These are phyloP conservation scores for Chrysochloris asiatica DNA, from an alignment of 2,113 vertebrate genomes.

Conservation along the genomic window DNA sequence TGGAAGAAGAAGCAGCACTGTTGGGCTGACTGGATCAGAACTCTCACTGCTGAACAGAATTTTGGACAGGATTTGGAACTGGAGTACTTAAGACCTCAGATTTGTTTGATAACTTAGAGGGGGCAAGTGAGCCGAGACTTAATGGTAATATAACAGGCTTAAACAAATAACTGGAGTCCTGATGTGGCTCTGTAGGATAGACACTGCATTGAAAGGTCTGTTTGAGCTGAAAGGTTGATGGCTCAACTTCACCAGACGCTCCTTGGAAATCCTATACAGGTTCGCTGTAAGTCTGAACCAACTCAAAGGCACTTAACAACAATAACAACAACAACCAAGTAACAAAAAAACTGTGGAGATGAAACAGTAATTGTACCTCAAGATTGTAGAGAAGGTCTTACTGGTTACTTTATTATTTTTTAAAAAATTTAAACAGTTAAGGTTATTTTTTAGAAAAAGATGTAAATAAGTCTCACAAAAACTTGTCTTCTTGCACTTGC, in stretches of 20 bases:
- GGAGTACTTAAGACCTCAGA: not conserved
- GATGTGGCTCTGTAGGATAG: too few relatives aligned
- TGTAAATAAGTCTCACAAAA: slow-evolving; percentile 41
- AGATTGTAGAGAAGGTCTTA: not conserved
- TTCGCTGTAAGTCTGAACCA: too few relatives aligned
- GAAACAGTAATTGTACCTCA: slow-evolving; percentile 11
- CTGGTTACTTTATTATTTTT: not conserved
- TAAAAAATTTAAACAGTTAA: slow-evolving; percentile 8
- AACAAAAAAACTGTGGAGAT: not conserved
- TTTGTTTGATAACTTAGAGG: slow-evolving; percentile 6
- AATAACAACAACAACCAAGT: not conserved
- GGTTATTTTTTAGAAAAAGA: slow-evolving; percentile 24
- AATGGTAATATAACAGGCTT: not conserved
- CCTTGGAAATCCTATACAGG: too few relatives aligned
- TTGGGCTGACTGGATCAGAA: not conserved
- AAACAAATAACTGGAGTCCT: not conserved
- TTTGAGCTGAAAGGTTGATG: too few relatives aligned
- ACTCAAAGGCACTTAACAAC: too few relatives aligned
- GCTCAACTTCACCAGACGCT: too few relatives aligned
- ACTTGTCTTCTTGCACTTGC: slow-evolving; percentile 25
- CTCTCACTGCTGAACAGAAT: not conserved
- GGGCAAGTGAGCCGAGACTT: not conserved
- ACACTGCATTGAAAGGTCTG: too few relatives aligned
- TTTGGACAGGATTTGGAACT: not conserved
- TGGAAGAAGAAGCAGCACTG: not conserved